These are phyloP conservation scores for Chroicocephalus ridibundus DNA, from an alignment of 2,113 vertebrate genomes.

Conservation along the genomic window DNA sequence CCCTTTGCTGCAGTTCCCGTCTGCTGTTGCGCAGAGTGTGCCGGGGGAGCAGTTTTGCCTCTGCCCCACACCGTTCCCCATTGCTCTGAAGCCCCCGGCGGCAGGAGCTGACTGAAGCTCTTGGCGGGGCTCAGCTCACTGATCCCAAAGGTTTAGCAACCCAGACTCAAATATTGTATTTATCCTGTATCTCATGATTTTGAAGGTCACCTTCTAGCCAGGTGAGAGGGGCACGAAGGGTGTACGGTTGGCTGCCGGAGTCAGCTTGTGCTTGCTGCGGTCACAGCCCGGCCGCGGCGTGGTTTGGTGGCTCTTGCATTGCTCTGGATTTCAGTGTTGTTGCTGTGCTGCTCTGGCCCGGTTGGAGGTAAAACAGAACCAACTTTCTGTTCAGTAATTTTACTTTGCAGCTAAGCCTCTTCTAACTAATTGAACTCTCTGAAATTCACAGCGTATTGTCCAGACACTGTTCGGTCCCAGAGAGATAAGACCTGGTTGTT, in stretches of 20 bases:
- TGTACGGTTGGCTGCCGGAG: accelerated
- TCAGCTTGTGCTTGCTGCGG: background rate
- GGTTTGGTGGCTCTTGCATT: background rate
- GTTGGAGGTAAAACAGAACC: background rate
- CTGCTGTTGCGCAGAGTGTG: accelerated
- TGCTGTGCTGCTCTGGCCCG: background rate
- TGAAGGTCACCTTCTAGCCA: background rate
- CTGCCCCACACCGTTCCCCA: background rate
- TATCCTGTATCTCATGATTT: background rate
- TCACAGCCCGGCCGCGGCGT: accelerated
- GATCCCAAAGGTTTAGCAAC: background rate
- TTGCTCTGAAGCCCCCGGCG: background rate
- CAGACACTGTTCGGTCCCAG: background rate
- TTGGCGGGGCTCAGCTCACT: background rate
- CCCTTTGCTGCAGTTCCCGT: background rate
- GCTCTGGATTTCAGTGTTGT: background rate
- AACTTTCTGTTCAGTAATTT: background rate
- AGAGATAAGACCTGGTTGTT: background rate
- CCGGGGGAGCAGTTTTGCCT: background rate
- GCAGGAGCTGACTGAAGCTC: background rate
- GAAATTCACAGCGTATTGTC: background rate
- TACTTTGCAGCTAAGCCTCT: background rate
- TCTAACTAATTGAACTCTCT: background rate
- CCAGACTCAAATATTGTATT: background rate
- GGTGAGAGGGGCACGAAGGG: background rate